Evolutionary conservation across 1,140 invertebrate species (phyloP), one percentile per base, ranked within the genome.

Genomic region (Heliconius melpomene): DNA sequence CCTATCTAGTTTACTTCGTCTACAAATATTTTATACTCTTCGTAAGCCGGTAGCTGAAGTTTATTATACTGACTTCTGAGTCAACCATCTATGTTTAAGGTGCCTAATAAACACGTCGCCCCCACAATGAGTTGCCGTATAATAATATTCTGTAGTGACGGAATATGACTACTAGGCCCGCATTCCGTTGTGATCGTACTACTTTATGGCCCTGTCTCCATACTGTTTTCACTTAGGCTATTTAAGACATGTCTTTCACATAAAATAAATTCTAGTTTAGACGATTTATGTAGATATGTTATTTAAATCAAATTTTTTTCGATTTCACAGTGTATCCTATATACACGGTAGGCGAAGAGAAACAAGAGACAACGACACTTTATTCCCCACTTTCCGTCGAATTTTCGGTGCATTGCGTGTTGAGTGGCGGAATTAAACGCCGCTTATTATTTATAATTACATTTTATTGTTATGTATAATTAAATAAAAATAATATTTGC

Each of bases 71-170:
- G 32, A 36, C 32, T 29, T 29, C 57, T 85, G 82, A 85, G 73
- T 86, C 85, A 84, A 81, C 79, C 71, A 52, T 81, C 82, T 83
- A 81, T 80, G 78, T 84, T 72, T 40, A 79, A 79, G 16, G 26
- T 71, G 60, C 60, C 52, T 54, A 78, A 83, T 80, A 83, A 82
- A 82, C 80, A 78, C 54, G 78, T 81, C 84, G 81, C 80, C 79
- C 81, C 79, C 80, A 71, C 79, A 78, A 74, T 74, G 46, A 77
- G 78, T 79, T 38, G 72, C 40, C 46, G 78, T 75, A 71, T 74
- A 79, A 75, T 75, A 79, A 75, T 79, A 75, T 76, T 57, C 70
- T 75, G 50, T 75, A 76, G 74, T 73, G 66, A 83, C 84, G 81
- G 83, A 83, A 74, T 81, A 82, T 83, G 81, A 83, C 79, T 75